phyloP scores from a whole-genome alignment of 2,113 vertebrate species.

The Neogale vison region DNA sequence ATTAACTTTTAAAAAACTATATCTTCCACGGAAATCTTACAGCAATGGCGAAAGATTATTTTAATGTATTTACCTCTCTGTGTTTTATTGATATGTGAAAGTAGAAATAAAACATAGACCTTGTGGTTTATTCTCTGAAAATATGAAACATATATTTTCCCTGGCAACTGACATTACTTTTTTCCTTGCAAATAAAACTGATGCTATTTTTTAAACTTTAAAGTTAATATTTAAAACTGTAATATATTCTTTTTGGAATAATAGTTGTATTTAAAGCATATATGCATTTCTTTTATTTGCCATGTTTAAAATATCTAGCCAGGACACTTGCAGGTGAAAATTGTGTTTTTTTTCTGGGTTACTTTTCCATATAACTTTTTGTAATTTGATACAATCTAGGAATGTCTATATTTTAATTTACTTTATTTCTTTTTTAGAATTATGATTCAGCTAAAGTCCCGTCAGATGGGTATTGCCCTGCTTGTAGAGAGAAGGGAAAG shows the following conservation, averaged over 20 bases:
- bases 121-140: conserved; percentile 61
- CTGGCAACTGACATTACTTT: conserved; percentile 45
- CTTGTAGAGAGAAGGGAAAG: conserved; percentile 91
- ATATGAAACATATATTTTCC: conserved; percentile 52
- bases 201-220: conserved; percentile 44
- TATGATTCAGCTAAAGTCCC: conserved; percentile 72
- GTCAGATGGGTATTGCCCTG: conserved; percentile 86
- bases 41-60: conserved; percentile 96
- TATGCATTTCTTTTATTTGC: conserved; percentile 49
- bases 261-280: conserved; percentile 47
- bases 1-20: conserved; percentile 71
- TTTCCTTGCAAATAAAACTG: conserved; percentile 70
- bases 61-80: conserved; percentile 64
- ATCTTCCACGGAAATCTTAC: conserved; percentile 93
- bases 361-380: conserved; percentile 56
- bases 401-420: conserved; percentile 60
- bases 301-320: conserved; percentile 8
- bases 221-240: conserved; percentile 31
- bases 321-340: conserved; percentile 59
- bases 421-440: conserved; percentile 83
- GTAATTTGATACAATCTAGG: background rate
- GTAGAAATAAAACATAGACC: conserved; percentile 46
- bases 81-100: conserved; percentile 65
- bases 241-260: conserved; percentile 18
- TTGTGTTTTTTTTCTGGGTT: conserved; percentile 58